A percentile compares a stretch with the other conserved stretches of the same genome.
Conservation (phyloP, 1,140 invertebrate species). For the Odontomachus brunneus region DNA sequence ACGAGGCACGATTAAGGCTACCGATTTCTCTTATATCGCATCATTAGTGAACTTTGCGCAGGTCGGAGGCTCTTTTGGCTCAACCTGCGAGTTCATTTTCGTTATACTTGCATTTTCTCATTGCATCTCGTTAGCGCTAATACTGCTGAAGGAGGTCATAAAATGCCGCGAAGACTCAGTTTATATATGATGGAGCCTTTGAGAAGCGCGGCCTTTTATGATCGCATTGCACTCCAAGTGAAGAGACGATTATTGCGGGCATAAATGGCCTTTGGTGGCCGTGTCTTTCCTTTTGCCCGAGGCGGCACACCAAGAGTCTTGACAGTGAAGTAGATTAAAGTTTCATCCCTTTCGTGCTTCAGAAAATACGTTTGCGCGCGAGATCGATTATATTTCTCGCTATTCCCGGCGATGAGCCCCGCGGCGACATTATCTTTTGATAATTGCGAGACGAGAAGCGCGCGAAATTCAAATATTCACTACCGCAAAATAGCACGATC, state of each 20-base stretch:
- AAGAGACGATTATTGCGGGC: conserved; percentile 38
- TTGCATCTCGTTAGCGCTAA: conserved; percentile 16
- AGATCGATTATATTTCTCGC: conserved; percentile 35
- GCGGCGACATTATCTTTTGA: background rate
- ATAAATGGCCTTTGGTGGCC: conserved; percentile 31
- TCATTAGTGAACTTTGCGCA: conserved; percentile 12
- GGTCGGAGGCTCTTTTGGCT: background rate
- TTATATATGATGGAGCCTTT: conserved; percentile 25
- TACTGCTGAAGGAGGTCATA: background rate
- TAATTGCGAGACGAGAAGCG: conserved; percentile 14
- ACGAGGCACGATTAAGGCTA: background rate
- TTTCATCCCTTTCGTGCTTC: conserved; percentile 16
- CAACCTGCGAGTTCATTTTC: background rate
- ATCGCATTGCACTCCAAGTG: background rate
- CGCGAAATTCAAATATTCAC: conserved; percentile 6
- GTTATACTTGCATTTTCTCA: conserved; percentile 9
- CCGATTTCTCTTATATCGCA: conserved; percentile 3
- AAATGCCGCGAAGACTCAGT: conserved; percentile 26
- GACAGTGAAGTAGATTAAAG: conserved; percentile 57
- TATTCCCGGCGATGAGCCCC: conserved; percentile 13
- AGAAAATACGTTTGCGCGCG: conserved; percentile 30
- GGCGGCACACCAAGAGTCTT: conserved; percentile 17
- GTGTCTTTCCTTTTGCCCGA: conserved; percentile 24
- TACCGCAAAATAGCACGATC: background rate
- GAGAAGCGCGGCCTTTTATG: conserved; percentile 1